phyloP scores from a whole-genome alignment of 2,888 invertebrate species.

The Drosophila mettleri region DNA sequence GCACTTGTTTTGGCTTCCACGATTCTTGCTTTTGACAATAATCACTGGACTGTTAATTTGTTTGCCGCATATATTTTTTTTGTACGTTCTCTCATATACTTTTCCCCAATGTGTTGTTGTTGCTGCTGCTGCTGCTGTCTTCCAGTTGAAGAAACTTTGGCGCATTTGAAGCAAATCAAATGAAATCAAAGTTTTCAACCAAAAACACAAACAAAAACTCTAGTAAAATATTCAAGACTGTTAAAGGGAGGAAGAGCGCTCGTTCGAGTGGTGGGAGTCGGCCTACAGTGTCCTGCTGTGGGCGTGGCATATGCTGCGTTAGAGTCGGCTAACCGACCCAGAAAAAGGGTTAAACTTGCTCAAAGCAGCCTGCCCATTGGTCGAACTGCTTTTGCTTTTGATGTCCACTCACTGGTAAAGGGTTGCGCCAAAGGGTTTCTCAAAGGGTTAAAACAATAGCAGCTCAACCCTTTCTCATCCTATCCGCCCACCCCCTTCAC shows the following conservation, averaged over 20 bases:
- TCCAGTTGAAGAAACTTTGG: slow-evolving; percentile 82
- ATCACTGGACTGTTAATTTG: slow-evolving; percentile 83
- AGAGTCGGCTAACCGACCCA: neutral
- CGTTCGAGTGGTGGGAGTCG: neutral
- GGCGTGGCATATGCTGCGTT: slow-evolving; percentile 35
- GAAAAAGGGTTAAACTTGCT: slow-evolving; percentile 45
- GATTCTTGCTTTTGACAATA: slow-evolving; percentile 75
- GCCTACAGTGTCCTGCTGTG: slow-evolving; percentile 9
- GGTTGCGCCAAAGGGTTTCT: slow-evolving; percentile 30
- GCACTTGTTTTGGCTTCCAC: slow-evolving; percentile 61
- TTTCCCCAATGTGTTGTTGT: slow-evolving; percentile 19
- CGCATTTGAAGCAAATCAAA: slow-evolving; percentile 71
- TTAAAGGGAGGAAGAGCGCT: neutral
- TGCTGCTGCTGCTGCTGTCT: slow-evolving; percentile 44
- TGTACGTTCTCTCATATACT: slow-evolving; percentile 34
- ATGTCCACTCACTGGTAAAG: slow-evolving; percentile 42
- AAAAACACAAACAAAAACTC: slow-evolving; percentile 27
- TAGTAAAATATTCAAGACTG: slow-evolving; percentile 12
- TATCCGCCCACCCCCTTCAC: slow-evolving; percentile 1
- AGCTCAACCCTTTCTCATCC: slow-evolving; percentile 15
- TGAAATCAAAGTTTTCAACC: slow-evolving; percentile 69
- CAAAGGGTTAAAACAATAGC: slow-evolving; percentile 60
- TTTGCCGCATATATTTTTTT: slow-evolving; percentile 49
- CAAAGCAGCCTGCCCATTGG: slow-evolving; percentile 38
- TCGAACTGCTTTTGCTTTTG: slow-evolving; percentile 14